Conservation (phyloP, 1,140 invertebrate genomes). For the Drosophila sp. region DNA sequence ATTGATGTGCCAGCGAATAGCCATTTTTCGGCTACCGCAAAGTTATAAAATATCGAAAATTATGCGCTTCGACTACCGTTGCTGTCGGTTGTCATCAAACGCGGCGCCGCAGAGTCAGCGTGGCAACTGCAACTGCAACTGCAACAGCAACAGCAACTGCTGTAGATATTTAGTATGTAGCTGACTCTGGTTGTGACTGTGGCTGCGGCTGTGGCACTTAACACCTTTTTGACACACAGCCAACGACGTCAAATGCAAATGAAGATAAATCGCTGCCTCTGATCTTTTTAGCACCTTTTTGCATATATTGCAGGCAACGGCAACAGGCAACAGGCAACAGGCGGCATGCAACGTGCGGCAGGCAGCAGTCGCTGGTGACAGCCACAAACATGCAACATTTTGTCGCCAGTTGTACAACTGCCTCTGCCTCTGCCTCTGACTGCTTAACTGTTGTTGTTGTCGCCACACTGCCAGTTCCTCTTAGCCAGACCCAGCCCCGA, state of each 20-base stretch:
- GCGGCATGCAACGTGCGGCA: slow-evolving; percentile 8
- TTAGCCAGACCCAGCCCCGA: slow-evolving; percentile 37
- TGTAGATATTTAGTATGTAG: no score
- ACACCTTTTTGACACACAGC: slow-evolving; percentile 81
- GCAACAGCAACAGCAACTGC: slow-evolving; percentile 1
- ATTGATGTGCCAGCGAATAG: slow-evolving; percentile 73
- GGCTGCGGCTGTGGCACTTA: slow-evolving; percentile 68
- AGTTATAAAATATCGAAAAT: slow-evolving; percentile 82
- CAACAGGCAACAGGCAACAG: slow-evolving; percentile 20
- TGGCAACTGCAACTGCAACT: slow-evolving; percentile 22
- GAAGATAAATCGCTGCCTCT: slow-evolving; percentile 83
- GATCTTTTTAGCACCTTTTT: slow-evolving; percentile 84
- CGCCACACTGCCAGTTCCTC: neutral
- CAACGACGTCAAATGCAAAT: slow-evolving; percentile 83
- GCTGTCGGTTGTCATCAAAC: slow-evolving; percentile 71
- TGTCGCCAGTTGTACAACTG: slow-evolving; percentile 77
- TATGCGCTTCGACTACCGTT: slow-evolving; percentile 74
- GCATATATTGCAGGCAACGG: slow-evolving; percentile 64
- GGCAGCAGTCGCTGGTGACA: slow-evolving; percentile 59
- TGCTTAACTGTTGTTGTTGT: slow-evolving; percentile 2
- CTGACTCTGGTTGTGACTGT: slow-evolving; percentile 2
- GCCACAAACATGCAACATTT: slow-evolving; percentile 81
- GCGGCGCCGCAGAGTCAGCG: slow-evolving; percentile 58
- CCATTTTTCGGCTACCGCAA: slow-evolving; percentile 55
- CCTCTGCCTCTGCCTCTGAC: slow-evolving; percentile 43